phyloP scores from a whole-genome alignment of 2,797 vertebrate genomes.

The Emys orbicularis region DNA sequence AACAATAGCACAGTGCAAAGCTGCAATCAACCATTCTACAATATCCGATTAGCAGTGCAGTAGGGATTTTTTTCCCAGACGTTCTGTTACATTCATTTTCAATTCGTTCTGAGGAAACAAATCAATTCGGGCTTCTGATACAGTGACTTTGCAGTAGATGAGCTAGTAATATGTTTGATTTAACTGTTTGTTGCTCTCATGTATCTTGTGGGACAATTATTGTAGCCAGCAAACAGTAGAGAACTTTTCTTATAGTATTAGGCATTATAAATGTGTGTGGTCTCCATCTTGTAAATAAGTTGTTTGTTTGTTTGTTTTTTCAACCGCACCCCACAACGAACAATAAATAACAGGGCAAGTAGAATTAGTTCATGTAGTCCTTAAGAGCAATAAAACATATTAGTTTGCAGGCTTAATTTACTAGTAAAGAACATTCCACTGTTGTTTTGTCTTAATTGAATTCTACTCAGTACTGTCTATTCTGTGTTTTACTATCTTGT shows the following conservation, averaged over 20 bases:
- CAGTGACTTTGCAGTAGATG: conserved; percentile 86
- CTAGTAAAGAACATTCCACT: conserved; percentile 54
- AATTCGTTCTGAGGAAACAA: conserved; percentile 82
- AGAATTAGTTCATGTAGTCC: conserved; percentile 59
- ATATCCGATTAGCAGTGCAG: conserved; percentile 78
- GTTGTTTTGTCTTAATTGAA: conserved; percentile 78
- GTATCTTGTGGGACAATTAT: conserved; percentile 70
- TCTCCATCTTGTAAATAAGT: conserved; percentile 76
- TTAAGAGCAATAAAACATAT: conserved; percentile 65
- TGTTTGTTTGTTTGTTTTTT: conserved; percentile 73
- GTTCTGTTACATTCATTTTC: conserved; percentile 84
- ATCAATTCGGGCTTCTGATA: conserved; percentile 86
- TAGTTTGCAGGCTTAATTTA: conserved; percentile 79
- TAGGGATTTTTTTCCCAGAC: conserved; percentile 68
- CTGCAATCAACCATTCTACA: conserved; percentile 80
- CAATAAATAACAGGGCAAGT: conserved; percentile 70
- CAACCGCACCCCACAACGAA: conserved; percentile 68
- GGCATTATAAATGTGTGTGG: conserved; percentile 72
- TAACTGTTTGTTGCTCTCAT: conserved; percentile 83
- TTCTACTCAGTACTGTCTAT: conserved; percentile 73
- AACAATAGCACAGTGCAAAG: conserved; percentile 78
- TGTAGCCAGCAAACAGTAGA: conserved; percentile 64
- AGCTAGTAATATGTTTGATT: conserved; percentile 82
- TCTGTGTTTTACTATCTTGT: conserved; percentile 75
- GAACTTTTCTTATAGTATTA: conserved; percentile 77